A percentile compares a stretch with the other conserved stretches of the same genome.
phyloP scores from a whole-genome alignment of 2,888 invertebrate genomes.

The Acheta domesticus region DNA sequence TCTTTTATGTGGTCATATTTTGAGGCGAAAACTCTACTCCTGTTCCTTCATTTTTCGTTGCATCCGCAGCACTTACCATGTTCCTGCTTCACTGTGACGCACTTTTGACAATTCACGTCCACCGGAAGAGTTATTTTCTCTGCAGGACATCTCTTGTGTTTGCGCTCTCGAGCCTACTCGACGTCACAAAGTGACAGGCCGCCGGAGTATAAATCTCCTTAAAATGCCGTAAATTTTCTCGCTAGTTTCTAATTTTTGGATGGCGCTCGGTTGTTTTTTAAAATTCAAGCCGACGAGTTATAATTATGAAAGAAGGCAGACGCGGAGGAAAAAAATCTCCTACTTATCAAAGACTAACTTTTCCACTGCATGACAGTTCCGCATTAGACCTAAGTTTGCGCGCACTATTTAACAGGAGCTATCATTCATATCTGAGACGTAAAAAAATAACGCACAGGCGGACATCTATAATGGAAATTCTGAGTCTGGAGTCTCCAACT shows the following conservation, averaged over 20 bases:
- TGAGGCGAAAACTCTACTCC: too few species aligned
- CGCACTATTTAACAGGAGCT: slow-evolving; percentile 6
- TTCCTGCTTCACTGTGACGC: too few species aligned
- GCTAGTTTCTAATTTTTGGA: not conserved
- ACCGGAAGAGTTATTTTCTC: too few species aligned
- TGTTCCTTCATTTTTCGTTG: too few species aligned
- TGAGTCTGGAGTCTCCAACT: not conserved
- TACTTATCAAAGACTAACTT: not conserved
- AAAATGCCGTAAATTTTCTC: not conserved
- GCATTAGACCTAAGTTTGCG: not conserved
- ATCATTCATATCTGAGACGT: not conserved
- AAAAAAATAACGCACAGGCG: not conserved
- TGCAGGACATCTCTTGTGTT: not conserved
- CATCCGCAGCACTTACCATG: too few species aligned
- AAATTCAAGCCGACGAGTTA: not conserved
- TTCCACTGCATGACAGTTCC: not conserved
- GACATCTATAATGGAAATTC: not conserved
- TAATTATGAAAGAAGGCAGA: not conserved
- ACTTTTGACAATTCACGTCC: too few species aligned
- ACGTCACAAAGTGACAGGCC: not conserved
- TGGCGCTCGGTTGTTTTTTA: not conserved
- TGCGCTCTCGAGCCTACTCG: not conserved
- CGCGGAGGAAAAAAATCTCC: not conserved
- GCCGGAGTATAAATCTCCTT: not conserved
- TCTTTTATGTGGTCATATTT: too few species aligned